phyloP scores from a whole-genome alignment of 2,113 vertebrate species.

The Nyctibius bracteatus region DNA sequence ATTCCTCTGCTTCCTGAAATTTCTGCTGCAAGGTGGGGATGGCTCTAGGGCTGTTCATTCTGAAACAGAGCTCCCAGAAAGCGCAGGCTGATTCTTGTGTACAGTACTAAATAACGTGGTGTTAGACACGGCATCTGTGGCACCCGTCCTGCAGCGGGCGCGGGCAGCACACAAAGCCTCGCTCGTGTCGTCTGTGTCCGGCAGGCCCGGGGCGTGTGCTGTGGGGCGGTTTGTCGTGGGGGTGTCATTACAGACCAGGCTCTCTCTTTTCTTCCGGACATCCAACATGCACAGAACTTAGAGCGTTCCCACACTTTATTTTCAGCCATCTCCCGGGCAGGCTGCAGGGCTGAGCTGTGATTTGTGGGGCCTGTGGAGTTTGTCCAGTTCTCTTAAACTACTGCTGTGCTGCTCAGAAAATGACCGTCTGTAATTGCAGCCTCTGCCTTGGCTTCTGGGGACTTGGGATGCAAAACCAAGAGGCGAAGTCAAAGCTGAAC shows the following conservation, averaged over 20 bases:
- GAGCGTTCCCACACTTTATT: neutral
- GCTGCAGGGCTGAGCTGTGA: neutral
- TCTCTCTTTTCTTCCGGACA: neutral
- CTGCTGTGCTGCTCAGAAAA: neutral
- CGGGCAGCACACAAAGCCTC: neutral
- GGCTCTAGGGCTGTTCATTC: neutral
- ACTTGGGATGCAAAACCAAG: neutral
- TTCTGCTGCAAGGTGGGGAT: neutral
- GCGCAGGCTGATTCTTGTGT: neutral
- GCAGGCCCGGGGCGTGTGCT: neutral
- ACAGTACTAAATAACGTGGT: accelerated
- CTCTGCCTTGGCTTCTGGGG: neutral
- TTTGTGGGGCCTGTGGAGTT: conserved; percentile 36
- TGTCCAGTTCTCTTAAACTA: neutral
- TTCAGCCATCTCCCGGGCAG: neutral
- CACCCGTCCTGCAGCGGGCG: neutral
- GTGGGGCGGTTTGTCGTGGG: neutral
- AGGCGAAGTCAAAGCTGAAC: neutral
- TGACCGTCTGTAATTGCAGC: conserved; percentile 16
- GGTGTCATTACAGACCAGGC: neutral
- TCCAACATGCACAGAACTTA: neutral
- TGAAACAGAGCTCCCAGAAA: neutral
- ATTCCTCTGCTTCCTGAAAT: neutral
- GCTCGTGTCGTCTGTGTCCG: neutral
- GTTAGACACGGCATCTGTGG: accelerated